Conservation (phyloP, 2,888 invertebrate genomes). For the Notocelia uddmanniana region DNA sequence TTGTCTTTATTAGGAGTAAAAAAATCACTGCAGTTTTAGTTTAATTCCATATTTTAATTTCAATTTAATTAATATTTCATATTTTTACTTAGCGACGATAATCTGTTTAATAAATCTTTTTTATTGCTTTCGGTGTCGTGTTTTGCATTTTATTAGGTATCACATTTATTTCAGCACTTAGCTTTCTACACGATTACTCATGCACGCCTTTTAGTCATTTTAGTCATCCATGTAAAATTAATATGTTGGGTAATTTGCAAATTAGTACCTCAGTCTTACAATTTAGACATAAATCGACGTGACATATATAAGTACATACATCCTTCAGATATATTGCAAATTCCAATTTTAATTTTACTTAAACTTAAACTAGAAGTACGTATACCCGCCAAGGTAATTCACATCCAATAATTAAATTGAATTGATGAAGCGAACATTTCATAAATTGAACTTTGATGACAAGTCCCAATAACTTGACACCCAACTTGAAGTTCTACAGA, state of each 20-base stretch:
- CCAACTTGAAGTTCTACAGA: neutral
- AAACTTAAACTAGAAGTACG: neutral
- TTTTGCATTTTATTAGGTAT: constrained; percentile 40
- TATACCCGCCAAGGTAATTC: constrained; percentile 22
- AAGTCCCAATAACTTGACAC: neutral
- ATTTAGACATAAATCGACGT: too few relatives aligned
- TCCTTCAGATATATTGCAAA: neutral
- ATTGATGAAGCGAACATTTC: neutral
- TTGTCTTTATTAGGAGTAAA: constrained; percentile 25
- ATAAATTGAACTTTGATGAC: neutral
- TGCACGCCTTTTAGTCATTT: constrained; percentile 35
- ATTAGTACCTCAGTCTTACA: neutral
- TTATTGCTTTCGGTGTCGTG: constrained; percentile 61
- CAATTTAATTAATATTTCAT: too few relatives aligned
- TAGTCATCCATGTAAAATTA: constrained; percentile 9
- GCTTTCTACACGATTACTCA: constrained; percentile 37
- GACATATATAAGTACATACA: too few relatives aligned
- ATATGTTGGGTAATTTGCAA: neutral
- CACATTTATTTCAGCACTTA: constrained; percentile 29
- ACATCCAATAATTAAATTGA: neutral
- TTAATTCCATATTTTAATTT: constrained; percentile 6
- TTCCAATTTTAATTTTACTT: constrained; percentile 14
- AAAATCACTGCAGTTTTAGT: constrained; percentile 11
- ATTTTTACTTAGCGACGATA: neutral
- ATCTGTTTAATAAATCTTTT: neutral